Conservation (phyloP, 2,113 vertebrate genomes). For the Oceanodroma tethys region DNA sequence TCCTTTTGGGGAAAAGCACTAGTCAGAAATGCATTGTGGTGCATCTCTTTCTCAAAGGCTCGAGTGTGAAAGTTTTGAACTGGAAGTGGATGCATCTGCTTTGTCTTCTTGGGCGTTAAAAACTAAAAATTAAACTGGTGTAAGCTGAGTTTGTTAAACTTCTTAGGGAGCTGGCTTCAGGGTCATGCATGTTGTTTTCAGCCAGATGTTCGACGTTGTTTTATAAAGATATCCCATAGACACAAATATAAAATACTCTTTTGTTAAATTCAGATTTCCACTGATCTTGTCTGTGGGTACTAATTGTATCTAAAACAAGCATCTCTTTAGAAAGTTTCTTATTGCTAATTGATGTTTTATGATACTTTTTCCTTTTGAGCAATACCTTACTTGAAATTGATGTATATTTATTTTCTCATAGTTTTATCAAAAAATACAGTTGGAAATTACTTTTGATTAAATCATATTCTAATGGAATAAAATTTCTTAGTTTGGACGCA, state of each 20-base stretch:
- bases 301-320: rapidly evolving
- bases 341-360: neutral
- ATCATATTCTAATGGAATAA: neutral
- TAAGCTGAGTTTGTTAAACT: rapidly evolving
- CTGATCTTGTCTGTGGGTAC: neutral
- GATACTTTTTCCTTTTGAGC: neutral
- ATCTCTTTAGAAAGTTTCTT: neutral
- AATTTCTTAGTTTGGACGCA: conserved; percentile 89
- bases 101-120: neutral
- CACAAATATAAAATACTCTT: neutral
- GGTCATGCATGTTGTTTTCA: neutral
- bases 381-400: neutral
- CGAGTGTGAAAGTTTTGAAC: neutral
- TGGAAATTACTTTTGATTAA: neutral
- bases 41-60: too few species aligned
- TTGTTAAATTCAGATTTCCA: neutral
- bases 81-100: too few species aligned
- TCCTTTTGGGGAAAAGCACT: rapidly evolving
- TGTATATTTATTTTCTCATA: neutral
- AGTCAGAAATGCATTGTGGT: neutral
- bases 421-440: neutral
- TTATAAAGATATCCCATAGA: neutral
- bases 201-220: neutral
- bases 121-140: neutral
- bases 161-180: neutral